Conservation (phyloP, 2,113 vertebrate species). For the Miniopterus natalensis region DNA sequence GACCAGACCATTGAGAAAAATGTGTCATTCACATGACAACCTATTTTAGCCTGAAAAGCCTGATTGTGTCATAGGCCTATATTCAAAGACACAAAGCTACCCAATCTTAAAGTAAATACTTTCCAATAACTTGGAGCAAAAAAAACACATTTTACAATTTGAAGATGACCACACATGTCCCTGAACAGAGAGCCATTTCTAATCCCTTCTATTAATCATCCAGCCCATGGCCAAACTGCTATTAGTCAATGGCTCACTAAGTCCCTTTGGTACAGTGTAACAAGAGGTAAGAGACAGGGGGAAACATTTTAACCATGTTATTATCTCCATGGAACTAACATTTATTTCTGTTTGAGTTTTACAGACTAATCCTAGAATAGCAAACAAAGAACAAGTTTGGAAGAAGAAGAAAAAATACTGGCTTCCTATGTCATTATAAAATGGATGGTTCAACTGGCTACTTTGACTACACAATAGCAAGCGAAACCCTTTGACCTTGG, state of each 20-base stretch:
- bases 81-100: constrained; percentile 28
- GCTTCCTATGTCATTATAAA: constrained; percentile 42
- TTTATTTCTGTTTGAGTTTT: constrained; percentile 61
- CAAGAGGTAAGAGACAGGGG: not conserved
- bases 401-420: not conserved
- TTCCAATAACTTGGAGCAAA: constrained; percentile 15
- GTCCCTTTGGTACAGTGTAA: not conserved
- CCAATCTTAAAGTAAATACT: constrained; percentile 17
- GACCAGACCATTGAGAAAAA: not conserved
- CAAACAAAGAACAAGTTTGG: constrained; percentile 26
- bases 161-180: not conserved
- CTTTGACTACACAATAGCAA: constrained; percentile 50
- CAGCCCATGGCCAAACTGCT: not conserved
- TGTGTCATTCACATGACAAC: not conserved
- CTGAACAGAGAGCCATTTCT: constrained; percentile 18
- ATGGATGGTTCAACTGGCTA: not conserved
- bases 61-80: not conserved
- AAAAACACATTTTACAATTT: constrained; percentile 51
- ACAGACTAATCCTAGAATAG: constrained; percentile 45
- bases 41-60: not conserved
- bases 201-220: constrained; percentile 13
- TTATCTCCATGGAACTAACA: not conserved
- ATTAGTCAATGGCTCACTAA: not conserved
- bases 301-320: not conserved
- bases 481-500: constrained; percentile 34